Evolutionary conservation across 2,888 invertebrate species (phyloP), one percentile per base, ranked within the genome.

Genomic region (Thymelicus sylvestris): DNA sequence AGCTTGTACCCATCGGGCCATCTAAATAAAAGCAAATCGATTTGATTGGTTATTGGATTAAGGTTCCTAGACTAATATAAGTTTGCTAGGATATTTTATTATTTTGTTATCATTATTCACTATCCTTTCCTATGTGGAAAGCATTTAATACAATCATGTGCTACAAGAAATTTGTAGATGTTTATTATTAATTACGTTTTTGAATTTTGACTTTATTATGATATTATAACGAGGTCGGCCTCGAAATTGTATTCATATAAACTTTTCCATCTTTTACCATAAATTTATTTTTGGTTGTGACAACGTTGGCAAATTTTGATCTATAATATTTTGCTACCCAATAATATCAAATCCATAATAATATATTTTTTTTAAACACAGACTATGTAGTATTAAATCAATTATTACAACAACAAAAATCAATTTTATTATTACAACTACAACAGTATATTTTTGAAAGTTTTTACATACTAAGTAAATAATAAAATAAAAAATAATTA

Each of bases 211-310:
- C 47, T 68, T 38, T 57, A 47, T 67, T 60, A 15, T 63, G 31
- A 52, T 31, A 64, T 69, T 10, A 68, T 38, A 62, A 60, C 59
- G 67, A 67, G 61, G 12, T 61, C 7, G 6, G 44, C 19, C 66
- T 66, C 59, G 66, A 66, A 66, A 66, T 66, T 66, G 59, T 66
- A 66, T 60, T 19, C 59, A 65, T 66, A 66, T 66, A 59, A 59
- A 66, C 15, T 66, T 60, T n/a, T 59, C 24, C 12, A 19, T 47
- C 55, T 66, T 66, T 64, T 68, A 72, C 67, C 63, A 47, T 66
- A 73, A 67, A 59, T 31, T 38, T 55, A 24, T 55, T 55, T 24
- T 55, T 55, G 55, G 19, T 55, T 4, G 10, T 55, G 55, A 24
- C 55, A 19, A 55, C 8, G 10, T 55, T 19, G 19, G 52, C 8